Evolutionary conservation across 2,888 invertebrate genomes (phyloP).

Genomic region (Trichogramma evanescens): DNA sequence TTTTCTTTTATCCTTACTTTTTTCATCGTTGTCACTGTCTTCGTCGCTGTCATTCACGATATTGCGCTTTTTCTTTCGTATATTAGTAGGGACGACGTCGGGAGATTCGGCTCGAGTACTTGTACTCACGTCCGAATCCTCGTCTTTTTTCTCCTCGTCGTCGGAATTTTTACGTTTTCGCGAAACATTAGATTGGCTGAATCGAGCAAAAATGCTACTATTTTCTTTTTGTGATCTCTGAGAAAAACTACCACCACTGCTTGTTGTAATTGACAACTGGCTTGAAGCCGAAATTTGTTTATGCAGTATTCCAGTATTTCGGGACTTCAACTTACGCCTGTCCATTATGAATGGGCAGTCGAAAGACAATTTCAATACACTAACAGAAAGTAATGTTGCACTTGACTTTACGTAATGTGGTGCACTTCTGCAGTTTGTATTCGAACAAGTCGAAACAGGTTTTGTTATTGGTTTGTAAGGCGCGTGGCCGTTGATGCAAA

Average conservation of each 20-base stretch:
- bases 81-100: neutral
- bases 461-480: no score
- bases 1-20: neutral
- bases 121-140: neutral
- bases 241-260: neutral
- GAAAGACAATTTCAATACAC: no score
- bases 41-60: neutral
- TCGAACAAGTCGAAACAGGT: no score
- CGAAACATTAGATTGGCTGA: neutral
- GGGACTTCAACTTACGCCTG: constrained; percentile 11
- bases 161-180: constrained; percentile 18
- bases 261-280: neutral
- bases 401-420: no score
- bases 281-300: constrained; percentile 10
- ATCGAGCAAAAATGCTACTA: constrained; percentile 1
- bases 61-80: constrained; percentile 8
- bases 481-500: no score
- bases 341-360: constrained; percentile 11
- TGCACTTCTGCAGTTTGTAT: no score
- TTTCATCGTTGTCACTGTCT: neutral
- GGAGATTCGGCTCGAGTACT: neutral
- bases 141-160: neutral
- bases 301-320: constrained; percentile 3
- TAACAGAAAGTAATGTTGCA: no score
- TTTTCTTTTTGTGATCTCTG: neutral